Percentiles rank a stretch among this genome's conserved stretches.
Evolutionary conservation across 2,113 vertebrate genomes (phyloP).

Genomic region (Glaucomys volans): DNA sequence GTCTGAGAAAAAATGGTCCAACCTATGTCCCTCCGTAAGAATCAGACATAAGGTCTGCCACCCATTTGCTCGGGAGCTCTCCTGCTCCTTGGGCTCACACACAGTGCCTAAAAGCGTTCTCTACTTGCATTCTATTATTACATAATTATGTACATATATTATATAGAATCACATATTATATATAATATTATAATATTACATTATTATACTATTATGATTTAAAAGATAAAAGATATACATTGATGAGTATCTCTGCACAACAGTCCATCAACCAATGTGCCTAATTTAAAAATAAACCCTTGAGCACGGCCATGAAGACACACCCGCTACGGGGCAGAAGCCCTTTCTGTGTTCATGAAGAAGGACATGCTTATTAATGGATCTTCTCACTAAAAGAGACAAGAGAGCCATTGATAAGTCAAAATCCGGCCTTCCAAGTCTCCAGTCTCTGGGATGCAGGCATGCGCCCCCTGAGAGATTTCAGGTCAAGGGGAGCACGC

Average conservation of each 20-base stretch:
- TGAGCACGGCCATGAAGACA: neutral
- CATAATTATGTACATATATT: too few species aligned
- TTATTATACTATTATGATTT: neutral
- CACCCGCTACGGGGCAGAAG: neutral
- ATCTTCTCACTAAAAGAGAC: neutral
- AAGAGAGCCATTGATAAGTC: neutral
- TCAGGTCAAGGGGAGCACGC: neutral
- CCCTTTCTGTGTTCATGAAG: neutral
- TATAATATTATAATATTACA: too few species aligned
- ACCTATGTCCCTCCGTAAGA: neutral
- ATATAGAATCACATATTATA: too few species aligned
- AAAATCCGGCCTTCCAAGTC: neutral
- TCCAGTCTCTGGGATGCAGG: too few species aligned
- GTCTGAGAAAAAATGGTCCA: neutral
- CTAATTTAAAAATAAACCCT: neutral
- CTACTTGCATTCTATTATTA: accelerated
- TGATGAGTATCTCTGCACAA: neutral
- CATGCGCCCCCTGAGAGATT: neutral
- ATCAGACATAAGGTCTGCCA: neutral
- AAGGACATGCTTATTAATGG: neutral
- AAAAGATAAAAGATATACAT: neutral
- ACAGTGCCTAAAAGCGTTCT: accelerated
- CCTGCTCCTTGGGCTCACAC: accelerated
- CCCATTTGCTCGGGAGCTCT: accelerated
- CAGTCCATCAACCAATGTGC: neutral